Evolutionary conservation across 2,797 vertebrate species (phyloP).

Genomic region (Crenuchus spilurus): DNA sequence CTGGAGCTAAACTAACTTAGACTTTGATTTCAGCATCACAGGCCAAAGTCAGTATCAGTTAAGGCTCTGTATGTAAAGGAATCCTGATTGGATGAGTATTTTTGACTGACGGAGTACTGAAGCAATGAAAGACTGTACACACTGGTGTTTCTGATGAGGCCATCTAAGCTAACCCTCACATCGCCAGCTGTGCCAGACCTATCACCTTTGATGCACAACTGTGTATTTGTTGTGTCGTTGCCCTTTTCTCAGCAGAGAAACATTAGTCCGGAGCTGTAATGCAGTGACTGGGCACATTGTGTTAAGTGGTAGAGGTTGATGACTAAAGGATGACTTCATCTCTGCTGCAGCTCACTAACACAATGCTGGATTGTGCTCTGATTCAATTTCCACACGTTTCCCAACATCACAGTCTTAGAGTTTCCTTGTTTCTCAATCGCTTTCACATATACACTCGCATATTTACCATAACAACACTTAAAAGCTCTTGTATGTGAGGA

Average conservation of each 20-base stretch:
- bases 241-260: conserved; percentile 23
- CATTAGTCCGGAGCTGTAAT: conserved; percentile 29
- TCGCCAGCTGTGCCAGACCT: conserved; percentile 20
- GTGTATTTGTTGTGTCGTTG: conserved; percentile 6
- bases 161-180: conserved; percentile 17
- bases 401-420: conserved; percentile 14
- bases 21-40: background rate
- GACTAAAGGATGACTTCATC: conserved; percentile 55
- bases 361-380: conserved; percentile 52
- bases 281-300: conserved; percentile 54
- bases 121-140: conserved; percentile 16
- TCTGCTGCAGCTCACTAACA: conserved; percentile 44
- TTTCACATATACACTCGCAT: conserved; percentile 26
- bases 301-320: conserved; percentile 40
- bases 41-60: background rate
- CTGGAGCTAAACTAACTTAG: background rate
- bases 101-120: conserved; percentile 22
- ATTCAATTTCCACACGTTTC: conserved; percentile 46
- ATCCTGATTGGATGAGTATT: background rate
- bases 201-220: background rate
- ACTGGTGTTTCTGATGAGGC: conserved; percentile 19
- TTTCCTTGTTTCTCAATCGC: conserved; percentile 20
- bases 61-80: conserved; percentile 7
- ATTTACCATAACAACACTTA: background rate
- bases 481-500: conserved; percentile 11